A percentile compares a stretch with the other conserved stretches of the same genome.
These are phyloP conservation scores for Bombus breviceps DNA, from an alignment of 1,140 invertebrate genomes.

Conservation along the genomic window DNA sequence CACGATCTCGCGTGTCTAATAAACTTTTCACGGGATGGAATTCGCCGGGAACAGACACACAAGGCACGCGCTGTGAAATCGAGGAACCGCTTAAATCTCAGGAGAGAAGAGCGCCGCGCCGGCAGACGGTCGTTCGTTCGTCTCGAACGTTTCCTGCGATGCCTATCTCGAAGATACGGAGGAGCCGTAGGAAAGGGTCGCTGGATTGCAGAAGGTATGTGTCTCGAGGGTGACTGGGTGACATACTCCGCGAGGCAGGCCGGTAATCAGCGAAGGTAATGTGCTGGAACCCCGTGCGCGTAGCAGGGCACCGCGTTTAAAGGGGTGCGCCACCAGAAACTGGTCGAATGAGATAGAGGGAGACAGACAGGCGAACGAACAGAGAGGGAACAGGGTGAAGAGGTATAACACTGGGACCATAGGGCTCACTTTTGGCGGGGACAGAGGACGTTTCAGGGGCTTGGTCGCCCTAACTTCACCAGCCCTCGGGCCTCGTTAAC, in stretches of 20 bases:
- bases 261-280: conserved; percentile 81
- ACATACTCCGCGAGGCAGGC: conserved; percentile 77
- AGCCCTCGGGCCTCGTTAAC: conserved; percentile 80
- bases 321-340: conserved; percentile 56
- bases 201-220: conserved; percentile 68
- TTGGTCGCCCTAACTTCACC: conserved; percentile 67
- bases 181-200: conserved; percentile 37
- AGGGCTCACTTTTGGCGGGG: conserved; percentile 52
- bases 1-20: conserved; percentile 1
- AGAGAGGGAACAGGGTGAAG: conserved; percentile 17
- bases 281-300: conserved; percentile 74
- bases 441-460: conserved; percentile 55
- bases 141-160: conserved; percentile 40
- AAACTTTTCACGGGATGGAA: conserved; percentile 6
- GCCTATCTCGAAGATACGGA: conserved; percentile 31
- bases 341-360: background rate
- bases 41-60: background rate
- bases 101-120: background rate
- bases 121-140: conserved; percentile 9
- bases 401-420: conserved; percentile 42
- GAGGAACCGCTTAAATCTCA: conserved; percentile 31
- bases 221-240: conserved; percentile 77
- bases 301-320: conserved; percentile 67
- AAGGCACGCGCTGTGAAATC: background rate
- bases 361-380: background rate